Base-by-base conservation (phyloP, 2,113 vertebrate species). In the Pelobates fuscus region DNA sequence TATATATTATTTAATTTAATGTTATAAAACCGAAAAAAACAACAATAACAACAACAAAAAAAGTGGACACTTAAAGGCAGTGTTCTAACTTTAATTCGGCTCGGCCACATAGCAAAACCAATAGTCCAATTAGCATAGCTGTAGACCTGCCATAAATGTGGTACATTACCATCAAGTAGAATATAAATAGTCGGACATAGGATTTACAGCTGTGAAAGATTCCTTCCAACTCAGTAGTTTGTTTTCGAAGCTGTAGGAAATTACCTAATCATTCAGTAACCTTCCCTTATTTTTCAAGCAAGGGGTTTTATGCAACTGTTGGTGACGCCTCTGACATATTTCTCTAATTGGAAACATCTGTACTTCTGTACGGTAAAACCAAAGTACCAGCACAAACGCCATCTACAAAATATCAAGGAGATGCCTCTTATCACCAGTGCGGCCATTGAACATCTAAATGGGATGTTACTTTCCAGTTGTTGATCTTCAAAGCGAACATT, bases 311-410 rank as follows among this genome's bases (percentile, higher is more conserved):
- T 32, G 59, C 58, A 62, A 63, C 41, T 71, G 70, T 62, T 62
- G n/a, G 26, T 17, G 59, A 71, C 24, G 58, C 25, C 24, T n/a
- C 43, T 30, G 58, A 71, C 70, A 63, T 71, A 71, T 71, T 71
- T 71, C 29, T 71, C 70, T 71, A 71, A 71, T 71, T 71, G 59
- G 70, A 52, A 71, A 71, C 70, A 71, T 62, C 70, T 62, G 70
- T 62, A 71, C 25, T 46, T 43, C 70, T 46, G 43, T 62, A 71
- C 70, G 44, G 59, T 32, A 52, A 71, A 71, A 71, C 70, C 30
- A 71, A 71, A 71, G 43, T 43, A 62, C 70, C 70, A 62, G 58
- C 70, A 49, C 70, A 71, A 71, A 71, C 60, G 58, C n/a, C 62
- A 43, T 62, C 59, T 41, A 17, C 70, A 29, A 71, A 61, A 62